Percentiles rank a stretch among this genome's conserved stretches.
These are phyloP conservation scores for Ptychodera flava DNA, from an alignment of 35 echinoderm and acorn worm genomes.

Conservation along the genomic window DNA sequence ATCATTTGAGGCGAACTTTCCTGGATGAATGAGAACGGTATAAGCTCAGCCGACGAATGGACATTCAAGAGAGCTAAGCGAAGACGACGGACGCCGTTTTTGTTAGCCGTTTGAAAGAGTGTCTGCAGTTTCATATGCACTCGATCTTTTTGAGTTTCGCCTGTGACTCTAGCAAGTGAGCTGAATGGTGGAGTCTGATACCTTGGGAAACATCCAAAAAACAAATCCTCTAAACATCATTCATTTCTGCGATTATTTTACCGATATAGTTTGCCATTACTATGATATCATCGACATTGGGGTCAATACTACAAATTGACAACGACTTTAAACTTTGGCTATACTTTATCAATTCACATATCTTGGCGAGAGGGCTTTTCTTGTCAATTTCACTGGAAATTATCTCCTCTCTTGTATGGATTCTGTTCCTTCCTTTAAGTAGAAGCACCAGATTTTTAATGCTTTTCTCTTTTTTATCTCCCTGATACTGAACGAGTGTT, in stretches of 20 bases:
- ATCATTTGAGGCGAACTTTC: background rate
- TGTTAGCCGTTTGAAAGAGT: background rate
- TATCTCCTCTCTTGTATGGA: background rate
- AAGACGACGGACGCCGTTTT: background rate
- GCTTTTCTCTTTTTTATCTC: background rate
- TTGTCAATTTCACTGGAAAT: background rate
- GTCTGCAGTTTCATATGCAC: background rate
- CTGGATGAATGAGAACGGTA: background rate
- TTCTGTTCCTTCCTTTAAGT: background rate
- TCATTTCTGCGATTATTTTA: background rate
- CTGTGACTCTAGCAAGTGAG: background rate
- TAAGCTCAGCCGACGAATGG: background rate
- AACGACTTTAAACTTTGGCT: background rate
- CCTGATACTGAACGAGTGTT: background rate
- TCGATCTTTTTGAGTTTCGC: background rate
- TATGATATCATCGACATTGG: background rate
- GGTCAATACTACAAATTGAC: background rate
- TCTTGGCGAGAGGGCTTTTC: background rate
- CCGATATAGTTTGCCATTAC: background rate
- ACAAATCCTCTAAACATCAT: background rate
- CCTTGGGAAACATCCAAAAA: background rate
- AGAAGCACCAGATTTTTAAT: background rate
- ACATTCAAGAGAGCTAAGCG: background rate
- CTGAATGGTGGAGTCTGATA: background rate
- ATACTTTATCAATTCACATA: background rate